Conservation (phyloP, 2,797 vertebrate species). For the Bryconaethiops microstoma region DNA sequence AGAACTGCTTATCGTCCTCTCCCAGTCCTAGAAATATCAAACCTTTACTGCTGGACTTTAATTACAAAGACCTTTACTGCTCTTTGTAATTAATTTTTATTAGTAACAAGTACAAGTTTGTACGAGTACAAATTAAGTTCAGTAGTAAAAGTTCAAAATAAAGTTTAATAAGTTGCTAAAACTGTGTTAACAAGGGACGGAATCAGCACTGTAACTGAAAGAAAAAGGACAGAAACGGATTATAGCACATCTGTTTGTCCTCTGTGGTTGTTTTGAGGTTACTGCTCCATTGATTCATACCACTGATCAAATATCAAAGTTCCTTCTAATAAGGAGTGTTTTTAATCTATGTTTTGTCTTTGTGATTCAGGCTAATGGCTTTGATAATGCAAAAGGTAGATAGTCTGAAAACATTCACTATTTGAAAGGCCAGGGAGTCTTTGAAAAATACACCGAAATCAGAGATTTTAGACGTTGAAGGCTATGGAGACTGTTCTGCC, state of each 20-base stretch:
- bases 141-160: too few species aligned
- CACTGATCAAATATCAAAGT: constrained; percentile 27
- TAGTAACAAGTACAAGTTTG: too few species aligned
- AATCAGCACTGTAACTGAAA: background rate
- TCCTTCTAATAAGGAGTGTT: background rate
- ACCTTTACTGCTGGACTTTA: too few species aligned
- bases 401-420: constrained; percentile 9
- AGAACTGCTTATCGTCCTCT: too few species aligned
- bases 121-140: too few species aligned
- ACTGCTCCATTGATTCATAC: background rate
- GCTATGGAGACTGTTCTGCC: background rate
- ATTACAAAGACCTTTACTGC: too few species aligned
- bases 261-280: constrained; percentile 9
- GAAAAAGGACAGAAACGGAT: background rate
- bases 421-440: background rate
- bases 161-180: too few species aligned
- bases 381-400: constrained; percentile 20
- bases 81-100: too few species aligned
- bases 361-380: constrained; percentile 17
- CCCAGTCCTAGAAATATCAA: too few species aligned
- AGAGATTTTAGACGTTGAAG: background rate
- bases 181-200: too few species aligned
- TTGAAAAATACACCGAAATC: background rate
- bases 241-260: constrained; percentile 20
- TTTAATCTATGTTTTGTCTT: constrained; percentile 27